Evolutionary conservation across 2,113 vertebrate genomes (phyloP).

Genomic region (Bos indicus): DNA sequence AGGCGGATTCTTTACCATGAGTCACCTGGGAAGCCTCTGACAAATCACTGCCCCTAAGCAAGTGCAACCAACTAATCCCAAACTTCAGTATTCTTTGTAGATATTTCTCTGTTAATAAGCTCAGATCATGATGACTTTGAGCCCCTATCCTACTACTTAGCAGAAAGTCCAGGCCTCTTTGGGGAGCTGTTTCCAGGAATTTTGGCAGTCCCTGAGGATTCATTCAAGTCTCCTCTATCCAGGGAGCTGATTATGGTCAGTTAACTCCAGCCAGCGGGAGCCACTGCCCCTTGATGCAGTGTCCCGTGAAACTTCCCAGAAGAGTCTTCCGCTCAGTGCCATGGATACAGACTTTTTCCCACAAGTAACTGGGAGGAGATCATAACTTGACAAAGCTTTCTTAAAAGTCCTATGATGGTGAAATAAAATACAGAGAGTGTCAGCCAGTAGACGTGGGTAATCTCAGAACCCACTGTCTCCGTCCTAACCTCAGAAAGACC

Average conservation of each 20-base stretch:
- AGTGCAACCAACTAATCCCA: neutral
- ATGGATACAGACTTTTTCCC: neutral
- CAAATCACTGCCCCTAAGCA: too few relatives aligned
- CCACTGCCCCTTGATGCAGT: accelerated
- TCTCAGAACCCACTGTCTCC: neutral
- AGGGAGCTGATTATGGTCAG: neutral
- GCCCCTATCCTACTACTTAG: neutral
- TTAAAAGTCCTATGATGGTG: neutral
- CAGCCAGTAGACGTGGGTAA: neutral
- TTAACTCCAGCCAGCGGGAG: neutral
- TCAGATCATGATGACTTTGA: neutral
- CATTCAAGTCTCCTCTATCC: neutral
- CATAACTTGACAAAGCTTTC: neutral
- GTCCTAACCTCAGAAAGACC: neutral
- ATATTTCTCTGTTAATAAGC: neutral
- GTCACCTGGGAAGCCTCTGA: neutral
- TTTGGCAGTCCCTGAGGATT: neutral
- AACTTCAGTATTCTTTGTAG: neutral
- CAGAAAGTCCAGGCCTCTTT: neutral
- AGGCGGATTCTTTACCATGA: neutral
- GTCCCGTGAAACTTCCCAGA: neutral
- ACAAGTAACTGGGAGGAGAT: neutral
- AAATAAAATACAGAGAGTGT: neutral
- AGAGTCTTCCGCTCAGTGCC: accelerated
- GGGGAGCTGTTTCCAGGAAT: neutral